Conservation (phyloP, 2,888 invertebrate species). For the Hyppa rectilinea region DNA sequence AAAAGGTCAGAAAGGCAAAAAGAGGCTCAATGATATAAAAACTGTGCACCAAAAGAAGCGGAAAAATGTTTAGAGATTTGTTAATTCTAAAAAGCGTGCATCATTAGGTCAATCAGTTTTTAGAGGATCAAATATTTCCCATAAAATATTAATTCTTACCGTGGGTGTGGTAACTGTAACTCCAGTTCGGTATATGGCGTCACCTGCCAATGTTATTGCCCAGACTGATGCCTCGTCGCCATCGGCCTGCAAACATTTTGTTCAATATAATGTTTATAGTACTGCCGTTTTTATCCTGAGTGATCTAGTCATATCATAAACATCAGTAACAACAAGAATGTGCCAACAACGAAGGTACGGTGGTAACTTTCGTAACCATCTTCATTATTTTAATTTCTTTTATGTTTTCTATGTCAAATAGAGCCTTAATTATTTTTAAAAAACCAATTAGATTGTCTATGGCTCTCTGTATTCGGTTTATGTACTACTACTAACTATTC, state of each 20-base stretch:
- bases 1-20: no score
- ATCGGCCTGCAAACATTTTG: constrained; percentile 72
- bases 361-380: not conserved
- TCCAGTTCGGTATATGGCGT: constrained; percentile 95
- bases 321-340: not conserved
- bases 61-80: no score
- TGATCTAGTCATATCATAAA: not conserved
- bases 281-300: not conserved
- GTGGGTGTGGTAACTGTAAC: constrained; percentile 93
- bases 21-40: no score
- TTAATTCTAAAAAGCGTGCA: not conserved
- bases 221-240: constrained; percentile 92
- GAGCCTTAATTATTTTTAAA: not conserved
- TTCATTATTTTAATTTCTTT: not conserved
- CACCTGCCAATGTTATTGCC: constrained; percentile 96
- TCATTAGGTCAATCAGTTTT: no score
- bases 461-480: not conserved
- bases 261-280: not conserved
- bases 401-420: not conserved
- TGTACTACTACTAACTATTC: no score
- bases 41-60: no score
- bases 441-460: not conserved
- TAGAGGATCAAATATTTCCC: no score
- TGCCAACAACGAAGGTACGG: no score
- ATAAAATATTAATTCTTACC: constrained; percentile 86